phyloP scores from a whole-genome alignment of 1,140 invertebrate species.

The Diachasma alloeum region DNA sequence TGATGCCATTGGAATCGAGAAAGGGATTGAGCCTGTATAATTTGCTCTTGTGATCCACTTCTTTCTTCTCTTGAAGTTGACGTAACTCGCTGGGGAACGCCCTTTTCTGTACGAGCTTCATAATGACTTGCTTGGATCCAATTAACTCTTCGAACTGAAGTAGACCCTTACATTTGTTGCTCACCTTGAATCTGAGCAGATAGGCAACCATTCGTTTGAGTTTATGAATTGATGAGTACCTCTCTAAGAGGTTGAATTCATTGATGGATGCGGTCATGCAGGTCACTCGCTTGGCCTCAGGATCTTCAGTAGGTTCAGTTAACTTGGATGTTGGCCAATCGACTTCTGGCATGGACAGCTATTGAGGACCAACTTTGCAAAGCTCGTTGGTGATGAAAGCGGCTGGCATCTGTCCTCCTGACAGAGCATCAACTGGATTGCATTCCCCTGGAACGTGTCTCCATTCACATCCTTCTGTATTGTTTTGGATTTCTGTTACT shows the following conservation, averaged over 20 bases:
- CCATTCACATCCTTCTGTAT: slow-evolving; percentile 42
- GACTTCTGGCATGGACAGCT: background rate
- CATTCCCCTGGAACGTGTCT: slow-evolving; percentile 40
- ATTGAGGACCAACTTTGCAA: background rate
- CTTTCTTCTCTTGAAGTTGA: background rate
- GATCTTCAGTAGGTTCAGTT: background rate
- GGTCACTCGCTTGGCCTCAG: background rate
- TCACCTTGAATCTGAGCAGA: background rate
- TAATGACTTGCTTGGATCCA: background rate
- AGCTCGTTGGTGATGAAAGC: background rate
- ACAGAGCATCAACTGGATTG: slow-evolving; percentile 61
- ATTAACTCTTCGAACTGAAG: background rate
- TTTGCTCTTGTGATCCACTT: background rate
- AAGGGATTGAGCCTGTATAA: background rate
- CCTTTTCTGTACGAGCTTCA: background rate
- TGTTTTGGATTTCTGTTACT: slow-evolving; percentile 41
- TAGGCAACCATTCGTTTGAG: background rate
- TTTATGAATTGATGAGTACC: background rate
- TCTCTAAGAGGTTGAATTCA: background rate
- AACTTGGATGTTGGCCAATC: background rate
- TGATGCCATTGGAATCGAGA: background rate
- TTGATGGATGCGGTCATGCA: background rate
- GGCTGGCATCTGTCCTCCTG: slow-evolving; percentile 43
- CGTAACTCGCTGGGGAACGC: background rate
- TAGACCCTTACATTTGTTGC: background rate